These are phyloP conservation scores for Liolophura sinensis DNA, from an alignment of 1,140 invertebrate genomes.

Conservation along the genomic window DNA sequence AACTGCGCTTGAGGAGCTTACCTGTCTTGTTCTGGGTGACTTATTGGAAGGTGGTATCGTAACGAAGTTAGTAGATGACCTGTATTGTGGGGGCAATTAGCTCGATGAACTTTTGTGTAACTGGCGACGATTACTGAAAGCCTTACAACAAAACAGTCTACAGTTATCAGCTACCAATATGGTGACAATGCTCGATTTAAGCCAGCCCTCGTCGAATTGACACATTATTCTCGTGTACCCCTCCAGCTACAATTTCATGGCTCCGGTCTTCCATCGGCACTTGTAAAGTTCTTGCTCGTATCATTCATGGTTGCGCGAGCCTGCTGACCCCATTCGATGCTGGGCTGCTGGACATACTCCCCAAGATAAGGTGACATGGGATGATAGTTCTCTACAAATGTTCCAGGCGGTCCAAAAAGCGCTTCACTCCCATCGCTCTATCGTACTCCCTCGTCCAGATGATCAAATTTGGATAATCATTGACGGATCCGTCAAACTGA, in stretches of 20 bases:
- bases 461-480: neutral
- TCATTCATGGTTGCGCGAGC: constrained; percentile 1
- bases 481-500: too few relatives aligned
- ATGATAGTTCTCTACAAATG: neutral
- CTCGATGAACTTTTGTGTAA: constrained; percentile 6
- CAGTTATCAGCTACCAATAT: neutral
- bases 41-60: neutral
- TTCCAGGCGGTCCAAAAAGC: neutral
- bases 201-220: neutral
- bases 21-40: constrained; percentile 16
- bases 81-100: constrained; percentile 8
- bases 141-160: neutral
- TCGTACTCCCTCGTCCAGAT: neutral
- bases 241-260: neutral
- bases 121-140: constrained; percentile 3
- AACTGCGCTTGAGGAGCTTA: constrained; percentile 27
- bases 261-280: neutral
- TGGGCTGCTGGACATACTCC: neutral
- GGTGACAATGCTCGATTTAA: neutral
- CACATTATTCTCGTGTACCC: neutral
- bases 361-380: neutral
- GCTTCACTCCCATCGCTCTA: neutral
- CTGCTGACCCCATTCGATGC: neutral
- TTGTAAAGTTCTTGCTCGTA: neutral
- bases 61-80: neutral